Base-by-base conservation (phyloP, 2,797 vertebrate species). In the Paratrypauchen microcephalus region DNA sequence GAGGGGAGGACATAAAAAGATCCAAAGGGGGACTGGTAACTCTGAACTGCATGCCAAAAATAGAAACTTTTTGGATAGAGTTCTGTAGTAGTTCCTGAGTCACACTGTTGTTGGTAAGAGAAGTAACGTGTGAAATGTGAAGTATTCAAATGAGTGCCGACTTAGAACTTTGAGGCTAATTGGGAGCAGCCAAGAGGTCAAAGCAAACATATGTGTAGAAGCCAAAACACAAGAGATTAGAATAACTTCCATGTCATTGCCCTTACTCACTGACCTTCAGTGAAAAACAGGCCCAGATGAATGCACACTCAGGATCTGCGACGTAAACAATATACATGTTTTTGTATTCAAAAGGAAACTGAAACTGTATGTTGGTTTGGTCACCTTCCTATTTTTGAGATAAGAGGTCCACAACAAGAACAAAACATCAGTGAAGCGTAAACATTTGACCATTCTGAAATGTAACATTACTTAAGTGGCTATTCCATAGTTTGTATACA, bases 1-100 rank as follows among this genome's bases (percentile, higher is more conserved):
- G 71, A 81, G 80, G 52, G 59, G 52, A 56, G 19, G 74, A 77
- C 69, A 79, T 83, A 61, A 82, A 80, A 79, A 79, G 66, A 69
- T 64, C 3, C 36, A 58, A 1, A 16, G 66, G 66, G 67, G 77
- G 75, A 0, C 67, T 72, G 67, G 73, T 71, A 60, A 64, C 77
- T 87, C 76, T 88, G 83, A 88, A 88, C 80, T 79, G 47, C 2
- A 61, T 59, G 84, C 89, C 85, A 91, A 89, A 91, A 92, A 91
- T 92, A 90, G 83, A 87, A 71, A 28, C 73, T 48, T 77, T 62
- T 63, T 81, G 76, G 68, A 88, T 79, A 67, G 78, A 24, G 85
- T 83, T 88, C 81, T 82, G 90, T 86, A 83, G 62, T 82, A 32
- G 81, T 30, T 73, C 76, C 82, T 89, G 84, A 88, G 74, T 91